Evolutionary conservation across 2,888 invertebrate species (phyloP).

Genomic region (Baronia brevicornis): DNA sequence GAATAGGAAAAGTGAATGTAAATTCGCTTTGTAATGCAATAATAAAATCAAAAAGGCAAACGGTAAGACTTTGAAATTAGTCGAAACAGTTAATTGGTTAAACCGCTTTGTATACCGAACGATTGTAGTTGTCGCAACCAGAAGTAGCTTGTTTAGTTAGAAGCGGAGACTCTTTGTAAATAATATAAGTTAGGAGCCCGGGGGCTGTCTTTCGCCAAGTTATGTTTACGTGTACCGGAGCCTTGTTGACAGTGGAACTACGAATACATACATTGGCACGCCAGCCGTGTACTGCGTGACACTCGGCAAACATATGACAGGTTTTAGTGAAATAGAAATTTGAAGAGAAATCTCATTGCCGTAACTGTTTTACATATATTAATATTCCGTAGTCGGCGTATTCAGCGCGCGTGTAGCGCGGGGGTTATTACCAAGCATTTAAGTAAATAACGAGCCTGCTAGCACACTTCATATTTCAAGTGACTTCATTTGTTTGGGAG

Average conservation of each 20-base stretch:
- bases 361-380: slow-evolving; percentile 30
- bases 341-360: slow-evolving; percentile 34
- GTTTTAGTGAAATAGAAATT: slow-evolving; percentile 52
- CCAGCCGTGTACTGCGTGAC: slow-evolving; percentile 20
- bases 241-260: slow-evolving; percentile 35
- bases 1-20: too few relatives aligned
- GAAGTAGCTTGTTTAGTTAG: slow-evolving; percentile 44
- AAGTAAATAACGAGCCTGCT: too few relatives aligned
- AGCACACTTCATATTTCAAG: too few relatives aligned
- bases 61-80: slow-evolving; percentile 9
- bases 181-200: slow-evolving; percentile 43
- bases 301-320: slow-evolving; percentile 34
- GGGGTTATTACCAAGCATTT: slow-evolving; percentile 10
- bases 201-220: slow-evolving; percentile 42
- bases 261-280: slow-evolving; percentile 16
- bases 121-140: slow-evolving; percentile 28
- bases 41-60: slow-evolving; percentile 7
- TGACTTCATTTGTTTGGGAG: too few relatives aligned
- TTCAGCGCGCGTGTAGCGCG: slow-evolving; percentile 23
- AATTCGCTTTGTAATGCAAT: slow-evolving; percentile 7
- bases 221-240: slow-evolving; percentile 43
- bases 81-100: slow-evolving; percentile 12
- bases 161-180: slow-evolving; percentile 43
- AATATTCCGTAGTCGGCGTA: slow-evolving; percentile 24
- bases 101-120: slow-evolving; percentile 20